phyloP scores from a whole-genome alignment of 2,113 vertebrate species.

The Cercopithecus mona region DNA sequence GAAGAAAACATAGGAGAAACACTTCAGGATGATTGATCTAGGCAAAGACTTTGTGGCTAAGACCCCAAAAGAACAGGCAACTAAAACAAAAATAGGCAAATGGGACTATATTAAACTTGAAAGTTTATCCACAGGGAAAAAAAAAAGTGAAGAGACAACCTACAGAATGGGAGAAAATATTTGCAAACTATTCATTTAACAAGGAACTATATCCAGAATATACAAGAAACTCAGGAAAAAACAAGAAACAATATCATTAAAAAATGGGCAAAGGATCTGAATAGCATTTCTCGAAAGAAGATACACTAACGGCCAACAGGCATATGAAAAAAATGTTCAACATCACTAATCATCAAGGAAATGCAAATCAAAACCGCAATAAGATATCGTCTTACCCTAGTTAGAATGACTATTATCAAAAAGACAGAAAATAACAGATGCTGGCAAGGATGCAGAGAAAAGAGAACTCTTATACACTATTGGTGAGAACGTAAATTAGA shows the following conservation, averaged over 20 bases:
- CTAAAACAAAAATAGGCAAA: not conserved
- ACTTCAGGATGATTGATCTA: not conserved
- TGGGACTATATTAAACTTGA: not conserved
- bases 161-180: not conserved
- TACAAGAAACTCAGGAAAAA: not conserved
- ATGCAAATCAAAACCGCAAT: not conserved
- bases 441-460: not conserved
- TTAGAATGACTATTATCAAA: not conserved
- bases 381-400: not conserved
- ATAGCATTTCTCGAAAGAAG: not conserved
- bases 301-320: not conserved
- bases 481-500: not conserved
- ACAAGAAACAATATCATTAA: not conserved
- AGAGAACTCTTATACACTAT: not conserved
- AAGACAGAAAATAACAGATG: not conserved
- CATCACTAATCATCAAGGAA: not conserved
- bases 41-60: not conserved
- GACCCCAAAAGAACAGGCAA: not conserved
- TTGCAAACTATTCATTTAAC: not conserved
- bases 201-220: not conserved
- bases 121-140: not conserved
- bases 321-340: not conserved
- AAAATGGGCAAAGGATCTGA: not conserved
- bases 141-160: not conserved
- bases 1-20: not conserved